Conservation (phyloP, 2,888 invertebrate genomes). For the Escarpia spicata region DNA sequence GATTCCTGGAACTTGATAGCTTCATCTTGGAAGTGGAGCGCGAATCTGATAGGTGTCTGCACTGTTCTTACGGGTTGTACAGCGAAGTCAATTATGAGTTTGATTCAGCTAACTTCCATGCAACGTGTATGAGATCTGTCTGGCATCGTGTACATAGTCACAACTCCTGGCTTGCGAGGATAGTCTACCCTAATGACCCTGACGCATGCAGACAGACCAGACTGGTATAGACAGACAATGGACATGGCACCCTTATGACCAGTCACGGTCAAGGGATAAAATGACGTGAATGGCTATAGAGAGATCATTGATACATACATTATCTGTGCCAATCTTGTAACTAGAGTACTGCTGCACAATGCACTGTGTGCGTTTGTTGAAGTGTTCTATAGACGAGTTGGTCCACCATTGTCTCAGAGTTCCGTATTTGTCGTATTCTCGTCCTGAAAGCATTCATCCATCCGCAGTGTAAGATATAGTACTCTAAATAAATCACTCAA, state of each 20-base stretch:
- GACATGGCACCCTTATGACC: neutral
- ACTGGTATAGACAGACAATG: neutral
- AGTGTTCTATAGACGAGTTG: constrained; percentile 85
- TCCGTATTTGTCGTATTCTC: constrained; percentile 94
- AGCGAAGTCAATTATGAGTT: too few relatives aligned
- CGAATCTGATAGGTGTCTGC: too few relatives aligned
- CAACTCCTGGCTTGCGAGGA: too few relatives aligned
- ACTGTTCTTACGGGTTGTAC: too few relatives aligned
- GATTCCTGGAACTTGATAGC: too few relatives aligned
- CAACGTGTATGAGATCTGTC: too few relatives aligned
- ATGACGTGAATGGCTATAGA: neutral
- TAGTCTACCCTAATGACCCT: too few relatives aligned
- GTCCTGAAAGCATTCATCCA: constrained; percentile 67
- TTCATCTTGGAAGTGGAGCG: too few relatives aligned
- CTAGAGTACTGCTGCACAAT: constrained; percentile 87
- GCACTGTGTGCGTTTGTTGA: constrained; percentile 88
- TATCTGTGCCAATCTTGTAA: constrained; percentile 70
- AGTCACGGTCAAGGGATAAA: neutral
- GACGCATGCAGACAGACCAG: too few relatives aligned
- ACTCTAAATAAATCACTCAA: neutral
- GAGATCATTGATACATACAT: constrained; percentile 44
- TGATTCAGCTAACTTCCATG: too few relatives aligned
- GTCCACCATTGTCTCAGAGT: constrained; percentile 99
- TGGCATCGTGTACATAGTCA: too few relatives aligned
- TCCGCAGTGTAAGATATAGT: neutral